Conservation (phyloP, 2,888 invertebrate species). For the Pomacea canaliculata region DNA sequence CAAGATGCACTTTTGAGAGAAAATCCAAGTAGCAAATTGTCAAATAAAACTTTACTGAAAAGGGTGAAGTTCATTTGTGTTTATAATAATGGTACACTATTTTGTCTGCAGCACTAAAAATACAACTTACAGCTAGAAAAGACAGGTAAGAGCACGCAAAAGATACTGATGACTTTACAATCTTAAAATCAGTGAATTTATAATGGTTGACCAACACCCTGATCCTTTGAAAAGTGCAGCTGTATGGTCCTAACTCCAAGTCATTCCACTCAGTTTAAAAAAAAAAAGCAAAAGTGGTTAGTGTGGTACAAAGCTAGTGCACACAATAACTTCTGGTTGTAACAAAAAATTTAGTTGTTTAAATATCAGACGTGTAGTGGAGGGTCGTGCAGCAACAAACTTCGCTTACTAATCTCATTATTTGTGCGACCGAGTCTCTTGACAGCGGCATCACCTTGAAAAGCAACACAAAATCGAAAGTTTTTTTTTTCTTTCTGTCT, state of each 20-base stretch:
- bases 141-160: too few species aligned
- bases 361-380: conserved; percentile 15
- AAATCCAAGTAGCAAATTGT: too few species aligned
- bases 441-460: conserved; percentile 24
- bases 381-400: conserved; percentile 20
- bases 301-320: conserved; percentile 16
- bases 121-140: too few species aligned
- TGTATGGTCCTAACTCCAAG: background rate
- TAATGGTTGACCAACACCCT: too few species aligned
- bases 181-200: too few species aligned
- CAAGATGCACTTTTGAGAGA: too few species aligned
- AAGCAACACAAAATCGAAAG: conserved; percentile 20
- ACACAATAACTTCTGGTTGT: conserved; percentile 10
- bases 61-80: too few species aligned
- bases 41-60: too few species aligned
- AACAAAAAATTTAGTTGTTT: conserved; percentile 1
- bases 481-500: background rate
- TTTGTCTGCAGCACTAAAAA: too few species aligned
- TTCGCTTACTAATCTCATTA: conserved; percentile 24
- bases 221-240: too few species aligned
- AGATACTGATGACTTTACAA: too few species aligned
- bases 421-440: conserved; percentile 27
- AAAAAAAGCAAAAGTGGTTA: conserved; percentile 14
- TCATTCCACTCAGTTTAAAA: conserved; percentile 16
- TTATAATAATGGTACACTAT: too few species aligned